Base-by-base conservation (phyloP, 2,113 vertebrate genomes). In the Noturus placidus region DNA sequence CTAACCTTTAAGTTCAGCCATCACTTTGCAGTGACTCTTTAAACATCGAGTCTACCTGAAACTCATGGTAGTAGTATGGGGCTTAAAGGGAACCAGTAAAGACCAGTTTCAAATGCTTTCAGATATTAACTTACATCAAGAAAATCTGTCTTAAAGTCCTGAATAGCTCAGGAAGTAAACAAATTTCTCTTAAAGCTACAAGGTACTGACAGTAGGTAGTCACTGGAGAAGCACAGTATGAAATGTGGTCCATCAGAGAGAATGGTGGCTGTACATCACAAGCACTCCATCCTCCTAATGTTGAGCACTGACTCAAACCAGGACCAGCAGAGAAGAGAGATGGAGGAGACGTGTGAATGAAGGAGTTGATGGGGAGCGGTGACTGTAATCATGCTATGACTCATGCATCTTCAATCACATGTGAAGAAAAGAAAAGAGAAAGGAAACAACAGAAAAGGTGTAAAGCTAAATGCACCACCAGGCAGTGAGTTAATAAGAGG, bases 321-420 rank as follows among this genome's bases (percentile, higher is more conserved):
- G 92, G 93, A 91, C 90, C 89, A 59, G 85, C 90, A 87, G 85
- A 74, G 70, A 79, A 82, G 78, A 86, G 82, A 85, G 72, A 82
- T 78, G 76, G 76, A 88, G 46, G 27, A 85, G 87, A 87, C 50
- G 86, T 59, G 86, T 70, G 72, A 85, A 86, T 65, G 57, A 85
- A 86, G 85, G 80, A 82, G 85, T 27, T 56, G 70, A 76, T 30
- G 35, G 59, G 69, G 78, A 63, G 52, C 61, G 76, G 30, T 61
- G 85, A 80, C 91, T 91, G 88, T 92, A 78, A 87, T 93, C 91
- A 93, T 92, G 92, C 90, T 92, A 90, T 82, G 91, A 89, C 92
- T 92, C 92, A 94, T 94, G 92, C 91, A 59, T 63, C 83, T 82
- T 82, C 84, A 84, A 86, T 90, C 89, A 86, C 56, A 76, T 89